A percentile compares a stretch with the other conserved stretches of the same genome.
These are phyloP conservation scores for Agrypnus murinus DNA, from an alignment of 2,888 invertebrate genomes.

Conservation along the genomic window DNA sequence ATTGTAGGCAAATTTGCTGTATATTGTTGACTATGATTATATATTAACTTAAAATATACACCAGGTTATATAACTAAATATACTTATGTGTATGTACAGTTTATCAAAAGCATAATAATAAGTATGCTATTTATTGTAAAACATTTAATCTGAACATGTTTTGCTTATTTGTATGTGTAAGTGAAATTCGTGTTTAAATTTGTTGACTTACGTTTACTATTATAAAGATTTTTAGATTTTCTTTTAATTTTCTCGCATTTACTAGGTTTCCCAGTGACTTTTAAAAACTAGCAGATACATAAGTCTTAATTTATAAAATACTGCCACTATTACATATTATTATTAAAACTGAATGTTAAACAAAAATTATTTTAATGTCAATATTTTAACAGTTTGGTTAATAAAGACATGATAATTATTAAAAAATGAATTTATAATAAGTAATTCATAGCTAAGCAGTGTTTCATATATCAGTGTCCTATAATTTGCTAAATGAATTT, in stretches of 20 bases:
- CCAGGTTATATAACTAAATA: constrained; percentile 45
- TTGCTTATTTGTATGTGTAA: constrained; percentile 35
- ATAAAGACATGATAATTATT: constrained; percentile 9
- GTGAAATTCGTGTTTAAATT: constrained; percentile 16
- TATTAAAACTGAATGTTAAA: constrained; percentile 2
- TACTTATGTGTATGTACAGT: constrained; percentile 45
- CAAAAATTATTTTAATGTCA: not conserved
- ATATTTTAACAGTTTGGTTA: not conserved
- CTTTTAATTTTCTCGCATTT: constrained; percentile 23
- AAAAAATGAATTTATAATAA: no score
- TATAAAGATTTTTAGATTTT: constrained; percentile 8
- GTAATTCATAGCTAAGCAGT: constrained; percentile 21
- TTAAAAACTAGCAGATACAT: not conserved
- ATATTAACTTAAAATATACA: constrained; percentile 48
- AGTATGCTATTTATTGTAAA: constrained; percentile 26
- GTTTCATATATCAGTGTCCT: constrained; percentile 40
- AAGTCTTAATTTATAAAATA: constrained; percentile 17
- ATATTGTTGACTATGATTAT: constrained; percentile 39
- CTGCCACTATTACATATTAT: constrained; percentile 19
- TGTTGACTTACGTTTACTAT: constrained; percentile 21
- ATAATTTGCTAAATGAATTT: constrained; percentile 50
- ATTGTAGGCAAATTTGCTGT: constrained; percentile 40
- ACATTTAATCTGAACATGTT: constrained; percentile 22
- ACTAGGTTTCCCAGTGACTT: constrained; percentile 17
- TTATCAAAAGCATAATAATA: constrained; percentile 22